These are phyloP conservation scores for Gyps fulvus DNA, from an alignment of 2,113 vertebrate species.

Conservation along the genomic window DNA sequence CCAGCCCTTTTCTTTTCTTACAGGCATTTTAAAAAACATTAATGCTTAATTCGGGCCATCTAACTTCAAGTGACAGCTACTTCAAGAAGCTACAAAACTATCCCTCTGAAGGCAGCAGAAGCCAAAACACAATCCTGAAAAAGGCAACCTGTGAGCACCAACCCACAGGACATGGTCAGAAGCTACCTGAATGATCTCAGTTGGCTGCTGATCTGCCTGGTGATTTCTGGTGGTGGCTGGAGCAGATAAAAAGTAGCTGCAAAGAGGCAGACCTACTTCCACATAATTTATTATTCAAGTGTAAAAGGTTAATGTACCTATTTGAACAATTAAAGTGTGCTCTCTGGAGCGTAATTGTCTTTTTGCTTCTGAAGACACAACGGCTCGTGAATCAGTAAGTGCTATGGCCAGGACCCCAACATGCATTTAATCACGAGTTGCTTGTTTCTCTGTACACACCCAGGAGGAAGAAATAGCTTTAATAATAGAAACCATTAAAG, in stretches of 20 bases:
- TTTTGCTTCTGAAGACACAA: neutral
- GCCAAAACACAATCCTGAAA: neutral
- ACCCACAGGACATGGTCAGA: neutral
- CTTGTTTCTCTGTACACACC: neutral
- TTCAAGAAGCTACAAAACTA: neutral
- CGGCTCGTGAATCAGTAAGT: neutral
- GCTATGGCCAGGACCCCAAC: neutral
- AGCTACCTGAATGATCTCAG: neutral
- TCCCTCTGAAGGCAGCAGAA: neutral
- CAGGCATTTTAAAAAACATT: neutral
- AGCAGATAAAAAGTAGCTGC: neutral
- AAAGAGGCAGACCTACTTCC: neutral
- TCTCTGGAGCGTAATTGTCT: neutral
- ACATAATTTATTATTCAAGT: neutral
- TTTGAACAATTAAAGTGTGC: slow-evolving; percentile 2
- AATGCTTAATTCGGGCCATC: neutral
- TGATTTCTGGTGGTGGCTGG: neutral
- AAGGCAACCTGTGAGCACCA: neutral
- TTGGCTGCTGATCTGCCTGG: neutral
- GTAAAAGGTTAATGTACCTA: neutral
- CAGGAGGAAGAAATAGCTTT: neutral
- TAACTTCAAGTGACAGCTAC: neutral
- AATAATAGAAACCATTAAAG: neutral
- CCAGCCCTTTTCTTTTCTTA: neutral
- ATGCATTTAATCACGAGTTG: neutral